These are phyloP conservation scores for Psittacara wagleri DNA, from an alignment of 2,113 vertebrate genomes.

Conservation along the genomic window DNA sequence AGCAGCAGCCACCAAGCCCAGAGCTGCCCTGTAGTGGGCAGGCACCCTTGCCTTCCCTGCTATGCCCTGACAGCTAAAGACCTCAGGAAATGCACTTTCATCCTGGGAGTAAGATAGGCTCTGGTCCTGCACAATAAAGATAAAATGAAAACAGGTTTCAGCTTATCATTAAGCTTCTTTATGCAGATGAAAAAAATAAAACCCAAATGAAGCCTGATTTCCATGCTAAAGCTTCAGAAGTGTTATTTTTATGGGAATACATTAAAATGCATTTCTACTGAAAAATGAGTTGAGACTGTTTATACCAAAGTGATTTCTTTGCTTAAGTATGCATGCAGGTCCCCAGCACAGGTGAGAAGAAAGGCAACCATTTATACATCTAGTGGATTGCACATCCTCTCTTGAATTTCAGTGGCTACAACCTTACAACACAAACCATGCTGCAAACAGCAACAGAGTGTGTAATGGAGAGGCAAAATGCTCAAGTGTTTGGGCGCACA, in stretches of 20 bases:
- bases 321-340: neutral
- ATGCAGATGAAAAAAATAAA: neutral
- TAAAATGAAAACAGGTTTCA: neutral
- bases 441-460: neutral
- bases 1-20: neutral
- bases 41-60: neutral
- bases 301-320: neutral
- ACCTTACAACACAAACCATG: neutral
- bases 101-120: accelerated
- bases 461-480: neutral
- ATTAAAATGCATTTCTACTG: neutral
- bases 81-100: neutral
- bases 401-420: neutral
- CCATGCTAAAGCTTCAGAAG: neutral
- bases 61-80: neutral
- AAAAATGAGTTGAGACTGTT: neutral
- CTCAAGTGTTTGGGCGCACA: neutral
- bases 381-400: neutral
- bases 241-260: neutral
- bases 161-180: neutral
- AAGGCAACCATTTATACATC: neutral
- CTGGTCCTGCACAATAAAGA: neutral
- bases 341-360: neutral
- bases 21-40: neutral
- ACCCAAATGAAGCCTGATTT: neutral